Evolutionary conservation across 2,113 vertebrate species (phyloP).

Genomic region (Colinus virginianus): DNA sequence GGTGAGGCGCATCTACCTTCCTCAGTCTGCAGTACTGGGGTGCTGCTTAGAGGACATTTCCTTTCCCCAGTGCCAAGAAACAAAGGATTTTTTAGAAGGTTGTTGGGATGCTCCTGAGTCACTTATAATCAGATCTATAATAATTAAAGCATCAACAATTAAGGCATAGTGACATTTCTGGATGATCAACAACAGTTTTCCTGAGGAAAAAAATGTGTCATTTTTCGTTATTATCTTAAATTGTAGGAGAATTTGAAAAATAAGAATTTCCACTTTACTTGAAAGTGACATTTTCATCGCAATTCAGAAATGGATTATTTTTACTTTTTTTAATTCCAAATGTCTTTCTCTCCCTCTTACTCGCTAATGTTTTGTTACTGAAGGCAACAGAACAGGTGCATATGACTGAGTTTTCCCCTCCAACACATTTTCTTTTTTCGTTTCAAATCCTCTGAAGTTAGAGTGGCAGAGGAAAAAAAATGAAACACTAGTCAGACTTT

Average conservation of each 20-base stretch:
- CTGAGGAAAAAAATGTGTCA: background rate
- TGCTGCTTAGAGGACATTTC: background rate
- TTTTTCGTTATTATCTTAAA: background rate
- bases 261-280: slow-evolving; percentile 2
- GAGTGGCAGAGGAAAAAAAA: background rate
- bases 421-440: slow-evolving; percentile 70
- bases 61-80: background rate
- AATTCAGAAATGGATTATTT: slow-evolving; percentile 39
- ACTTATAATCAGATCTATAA: background rate
- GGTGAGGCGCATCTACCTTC: background rate
- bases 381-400: slow-evolving; percentile 70
- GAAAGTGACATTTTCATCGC: slow-evolving; percentile 27
- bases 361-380: slow-evolving; percentile 52
- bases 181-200: background rate
- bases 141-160: background rate
- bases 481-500: background rate
- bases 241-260: background rate
- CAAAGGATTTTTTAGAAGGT: background rate
- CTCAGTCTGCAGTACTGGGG: background rate
- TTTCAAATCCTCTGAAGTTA: slow-evolving; percentile 50
- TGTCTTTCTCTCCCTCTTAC: slow-evolving; percentile 30
- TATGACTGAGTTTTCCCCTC: slow-evolving; percentile 47
- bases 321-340: slow-evolving; percentile 56
- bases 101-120: background rate
- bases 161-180: background rate